A percentile compares a stretch with the other conserved stretches of the same genome.
Evolutionary conservation across 2,797 vertebrate species (phyloP).

Genomic region (Euthynnus affinis): DNA sequence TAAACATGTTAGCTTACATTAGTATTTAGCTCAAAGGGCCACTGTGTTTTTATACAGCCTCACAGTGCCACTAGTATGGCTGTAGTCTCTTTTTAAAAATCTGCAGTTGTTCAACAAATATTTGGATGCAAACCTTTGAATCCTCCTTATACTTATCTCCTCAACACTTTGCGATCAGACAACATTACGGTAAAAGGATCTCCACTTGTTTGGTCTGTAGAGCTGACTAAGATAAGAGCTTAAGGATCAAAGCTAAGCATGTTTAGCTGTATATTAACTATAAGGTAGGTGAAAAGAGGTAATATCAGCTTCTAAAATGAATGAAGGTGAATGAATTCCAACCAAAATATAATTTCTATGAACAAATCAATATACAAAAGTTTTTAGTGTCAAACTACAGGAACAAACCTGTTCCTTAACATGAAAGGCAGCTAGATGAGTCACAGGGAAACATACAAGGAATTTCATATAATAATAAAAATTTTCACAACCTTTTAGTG

Average conservation of each 20-base stretch:
- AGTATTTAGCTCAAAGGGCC: too few species aligned
- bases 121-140: not conserved
- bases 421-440: not conserved
- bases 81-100: too few species aligned
- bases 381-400: not conserved
- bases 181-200: not conserved
- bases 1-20: too few species aligned
- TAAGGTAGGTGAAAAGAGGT: not conserved
- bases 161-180: not conserved
- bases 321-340: conserved; percentile 14
- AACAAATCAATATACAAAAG: not conserved
- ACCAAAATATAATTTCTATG: not conserved
- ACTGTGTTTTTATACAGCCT: too few species aligned
- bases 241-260: not conserved
- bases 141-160: not conserved
- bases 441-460: conserved; percentile 19
- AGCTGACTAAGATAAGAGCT: not conserved
- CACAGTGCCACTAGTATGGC: too few species aligned
- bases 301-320: not conserved
- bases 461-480: conserved; percentile 35
- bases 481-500: conserved; percentile 39
- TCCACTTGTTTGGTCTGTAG: not conserved
- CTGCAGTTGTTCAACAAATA: not conserved
- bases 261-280: not conserved
- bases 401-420: not conserved